These are phyloP conservation scores for Myripristis jacobus DNA, from an alignment of 2,797 vertebrate genomes.

Conservation along the genomic window DNA sequence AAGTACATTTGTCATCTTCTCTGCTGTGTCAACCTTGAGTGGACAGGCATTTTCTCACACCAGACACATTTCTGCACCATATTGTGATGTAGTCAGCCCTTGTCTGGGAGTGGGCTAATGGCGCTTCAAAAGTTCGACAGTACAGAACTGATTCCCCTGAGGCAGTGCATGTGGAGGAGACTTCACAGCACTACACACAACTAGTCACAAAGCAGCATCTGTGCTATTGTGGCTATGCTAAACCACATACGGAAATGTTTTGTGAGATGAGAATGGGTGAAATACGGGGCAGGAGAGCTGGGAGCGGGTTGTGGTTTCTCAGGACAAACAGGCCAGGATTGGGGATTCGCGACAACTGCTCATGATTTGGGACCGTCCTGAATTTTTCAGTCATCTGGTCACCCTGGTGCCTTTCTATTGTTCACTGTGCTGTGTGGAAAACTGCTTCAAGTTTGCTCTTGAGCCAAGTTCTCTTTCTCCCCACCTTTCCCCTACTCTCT, in stretches of 20 bases:
- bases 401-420: not conserved
- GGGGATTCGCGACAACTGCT: too few species aligned
- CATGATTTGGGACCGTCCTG: too few species aligned
- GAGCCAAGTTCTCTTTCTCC: not conserved
- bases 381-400: too few species aligned
- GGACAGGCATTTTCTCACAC: conserved; percentile 25
- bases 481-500: not conserved
- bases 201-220: too few species aligned
- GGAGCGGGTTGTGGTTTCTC: too few species aligned
- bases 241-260: not conserved
- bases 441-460: not conserved
- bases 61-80: conserved; percentile 4
- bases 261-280: too few species aligned
- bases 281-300: too few species aligned
- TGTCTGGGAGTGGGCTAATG: conserved; percentile 20
- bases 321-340: too few species aligned
- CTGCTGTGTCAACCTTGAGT: conserved; percentile 21
- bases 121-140: conserved; percentile 17
- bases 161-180: not conserved
- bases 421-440: not conserved
- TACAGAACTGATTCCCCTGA: conserved; percentile 3
- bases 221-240: not conserved
- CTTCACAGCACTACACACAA: too few species aligned
- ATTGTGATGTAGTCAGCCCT: not conserved
- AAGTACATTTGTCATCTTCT: conserved; percentile 49